Base-by-base conservation (phyloP, 1,140 invertebrate species). In the Platorchestia sp. region DNA sequence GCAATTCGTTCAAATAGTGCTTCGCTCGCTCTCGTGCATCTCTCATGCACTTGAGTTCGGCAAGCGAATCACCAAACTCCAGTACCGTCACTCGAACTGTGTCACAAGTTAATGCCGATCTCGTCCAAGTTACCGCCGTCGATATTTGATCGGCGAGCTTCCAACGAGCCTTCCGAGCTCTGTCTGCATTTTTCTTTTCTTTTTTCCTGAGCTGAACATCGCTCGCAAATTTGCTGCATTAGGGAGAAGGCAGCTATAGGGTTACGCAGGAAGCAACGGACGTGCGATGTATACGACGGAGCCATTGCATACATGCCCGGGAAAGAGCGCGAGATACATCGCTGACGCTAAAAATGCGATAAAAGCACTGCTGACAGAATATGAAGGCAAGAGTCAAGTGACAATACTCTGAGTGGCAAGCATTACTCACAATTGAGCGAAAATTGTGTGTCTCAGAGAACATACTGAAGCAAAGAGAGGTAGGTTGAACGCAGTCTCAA, bases 121-220 rank as follows among this genome's bases (percentile, higher is more conserved):
- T 89, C 43, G 41, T 44, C 43, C 41, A 89, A 89, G 87, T 89
- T 89, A 89, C 87, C n/a, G 87, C 41, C 41, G 87, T 89, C 87
- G 87, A 89, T 89, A 89, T 89, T 89, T 89, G 87, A 89, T 89
- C 87, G 43, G 41, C 43, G 87, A 89, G 87, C 43, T 89, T 89
- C n/a, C 87, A 89, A 89, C 87, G 87, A 41, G 43, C 87, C 10
- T 89, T 89, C 43, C 87, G n/a, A 44, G 87, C 43, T 89, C 43
- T 89, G n/a, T 42, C 43, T 42, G 43, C 87, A 44, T 41, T 42
- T 44, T 89, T 89, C 53, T 16, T 75, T 75, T 75, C 36, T 6
- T 86, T 86, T 51, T 86, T 41, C 36, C 36, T 89, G 3, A 16
- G n/a, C 87, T 42, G 41, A 89, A 89, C 43, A 89, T 89, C 87